Evolutionary conservation across 2,888 invertebrate genomes (phyloP), one percentile per base, ranked within the genome.

Genomic region (Ochropleura leucogaster): DNA sequence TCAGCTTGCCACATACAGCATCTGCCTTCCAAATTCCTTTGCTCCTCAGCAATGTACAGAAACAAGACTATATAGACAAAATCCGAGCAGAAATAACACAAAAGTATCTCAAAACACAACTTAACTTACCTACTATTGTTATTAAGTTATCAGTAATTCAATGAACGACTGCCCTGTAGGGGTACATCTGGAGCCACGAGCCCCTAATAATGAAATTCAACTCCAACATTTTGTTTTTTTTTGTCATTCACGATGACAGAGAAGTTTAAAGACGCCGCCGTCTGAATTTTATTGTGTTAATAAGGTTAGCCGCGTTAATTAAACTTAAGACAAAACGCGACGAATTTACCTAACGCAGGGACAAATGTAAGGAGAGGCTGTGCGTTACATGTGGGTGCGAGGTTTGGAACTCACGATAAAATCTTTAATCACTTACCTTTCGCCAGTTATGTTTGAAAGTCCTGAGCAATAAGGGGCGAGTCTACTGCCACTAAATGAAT

Each of bases 241-340:
- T 71, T 51, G 10, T 67, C 74, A 72, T 69, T 82, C 42, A 40
- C 46, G 53, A 74, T 66, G 76, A 79, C 73, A 67, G 73, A 74
- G 67, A 62, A 44, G 62, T 72, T 74, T 49, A 72, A 74, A 77
- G 81, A 73, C 70, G 68, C 65, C 80, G 18, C 60, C 59, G 57
- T 74, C 71, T 68, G 77, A 82, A 87, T 85, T 86, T 79, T 79
- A 87, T 84, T 84, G 86, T 86, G 74, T 65, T 87, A 83, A 87
- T 86, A 86, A 84, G 82, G 79, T 85, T 82, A 77, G 68, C 80
- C 75, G 73, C 70, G 78, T 84, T 86, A 86, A 87, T 86, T 87
- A 86, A 84, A 87, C 85, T 84, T 67, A 73, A 87, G 85, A 78
- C 82, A 79, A 75, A 86, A 82, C 68, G 79, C 76, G 77, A 86